These are phyloP conservation scores for Philonicus albiceps DNA, from an alignment of 2,888 invertebrate species.

Conservation along the genomic window DNA sequence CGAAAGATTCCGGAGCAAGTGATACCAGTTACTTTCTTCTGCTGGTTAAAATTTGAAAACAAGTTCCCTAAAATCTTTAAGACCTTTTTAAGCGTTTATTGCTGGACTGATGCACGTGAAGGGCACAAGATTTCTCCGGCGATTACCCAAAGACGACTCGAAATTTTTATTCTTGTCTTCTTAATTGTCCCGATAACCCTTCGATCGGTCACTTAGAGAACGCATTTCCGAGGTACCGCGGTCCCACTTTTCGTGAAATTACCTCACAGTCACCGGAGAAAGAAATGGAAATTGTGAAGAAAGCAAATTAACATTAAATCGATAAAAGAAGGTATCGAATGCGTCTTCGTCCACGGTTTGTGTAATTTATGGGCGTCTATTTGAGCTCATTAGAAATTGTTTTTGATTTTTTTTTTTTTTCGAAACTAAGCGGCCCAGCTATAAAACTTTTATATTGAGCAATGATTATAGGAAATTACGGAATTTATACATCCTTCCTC, in stretches of 20 bases:
- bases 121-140: background rate
- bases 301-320: slow-evolving; percentile 33
- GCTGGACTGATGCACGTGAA: background rate
- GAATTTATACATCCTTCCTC: background rate
- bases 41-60: background rate
- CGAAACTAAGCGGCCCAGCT: background rate
- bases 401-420: background rate
- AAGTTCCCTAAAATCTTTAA: background rate
- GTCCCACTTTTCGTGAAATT: slow-evolving; percentile 15
- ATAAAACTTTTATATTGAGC: background rate
- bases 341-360: background rate
- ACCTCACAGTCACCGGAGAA: background rate
- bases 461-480: background rate
- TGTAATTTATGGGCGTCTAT: slow-evolving; percentile 8
- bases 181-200: slow-evolving; percentile 33
- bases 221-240: background rate
- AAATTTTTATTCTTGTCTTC: background rate
- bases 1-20: background rate
- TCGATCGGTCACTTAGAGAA: slow-evolving; percentile 10
- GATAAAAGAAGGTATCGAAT: slow-evolving; percentile 10
- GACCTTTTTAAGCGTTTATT: background rate
- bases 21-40: background rate
- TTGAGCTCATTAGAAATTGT: slow-evolving; percentile 12
- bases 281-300: slow-evolving; percentile 3
- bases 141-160: background rate